phyloP scores from a whole-genome alignment of 2,888 invertebrate species.

The Escarpia spicata region DNA sequence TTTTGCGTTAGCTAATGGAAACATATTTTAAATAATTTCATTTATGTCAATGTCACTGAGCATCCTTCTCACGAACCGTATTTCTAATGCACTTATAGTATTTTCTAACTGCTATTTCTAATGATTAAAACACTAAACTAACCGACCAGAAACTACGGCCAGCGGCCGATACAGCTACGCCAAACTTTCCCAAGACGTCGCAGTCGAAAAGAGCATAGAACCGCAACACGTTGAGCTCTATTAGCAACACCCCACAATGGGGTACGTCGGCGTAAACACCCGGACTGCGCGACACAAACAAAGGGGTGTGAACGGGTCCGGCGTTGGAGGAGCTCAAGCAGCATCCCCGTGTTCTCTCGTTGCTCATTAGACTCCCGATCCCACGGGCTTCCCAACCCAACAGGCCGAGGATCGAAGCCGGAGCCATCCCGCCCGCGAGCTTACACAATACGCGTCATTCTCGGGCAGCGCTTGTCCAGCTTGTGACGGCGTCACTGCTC shows the following conservation, averaged over 20 bases:
- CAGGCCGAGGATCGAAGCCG: background rate
- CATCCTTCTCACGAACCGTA: too few species aligned
- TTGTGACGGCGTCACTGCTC: slow-evolving; percentile 2
- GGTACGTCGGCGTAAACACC: background rate
- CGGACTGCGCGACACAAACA: background rate
- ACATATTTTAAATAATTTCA: too few species aligned
- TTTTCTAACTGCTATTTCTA: background rate
- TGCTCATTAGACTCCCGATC: background rate
- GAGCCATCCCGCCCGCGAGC: background rate
- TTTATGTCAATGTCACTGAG: too few species aligned
- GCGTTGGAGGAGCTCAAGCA: background rate
- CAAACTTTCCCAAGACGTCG: background rate
- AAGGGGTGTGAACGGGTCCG: background rate
- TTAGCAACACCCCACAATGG: background rate
- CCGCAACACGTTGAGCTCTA: background rate
- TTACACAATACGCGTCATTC: background rate
- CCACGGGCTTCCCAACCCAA: background rate
- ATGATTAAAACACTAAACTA: background rate
- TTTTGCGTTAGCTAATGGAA: too few species aligned
- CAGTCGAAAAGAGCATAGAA: background rate
- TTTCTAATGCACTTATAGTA: too few species aligned
- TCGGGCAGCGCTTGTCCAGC: background rate
- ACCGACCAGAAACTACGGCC: background rate
- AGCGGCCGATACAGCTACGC: background rate
- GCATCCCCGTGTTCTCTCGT: background rate